Percentiles rank a stretch among this genome's conserved stretches.
These are phyloP conservation scores for Asbolus verrucosus DNA, from an alignment of 1,140 invertebrate species.

Conservation along the genomic window DNA sequence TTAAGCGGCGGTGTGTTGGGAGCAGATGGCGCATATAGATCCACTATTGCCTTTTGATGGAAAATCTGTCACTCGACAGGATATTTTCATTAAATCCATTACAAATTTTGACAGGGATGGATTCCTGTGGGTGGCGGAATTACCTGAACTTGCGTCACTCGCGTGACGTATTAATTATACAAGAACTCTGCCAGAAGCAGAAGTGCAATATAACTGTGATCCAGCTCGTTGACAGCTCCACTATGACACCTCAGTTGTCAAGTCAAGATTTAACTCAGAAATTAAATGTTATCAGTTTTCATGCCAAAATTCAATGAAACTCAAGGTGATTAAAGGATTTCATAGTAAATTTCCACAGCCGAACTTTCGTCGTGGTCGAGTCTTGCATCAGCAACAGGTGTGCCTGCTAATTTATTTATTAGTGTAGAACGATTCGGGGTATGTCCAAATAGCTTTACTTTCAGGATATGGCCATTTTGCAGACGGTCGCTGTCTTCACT, in stretches of 20 bases:
- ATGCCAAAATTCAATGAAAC: neutral
- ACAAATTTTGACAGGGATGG: too few species aligned
- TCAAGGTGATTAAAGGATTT: slow-evolving; percentile 17
- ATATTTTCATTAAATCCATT: too few species aligned
- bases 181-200: too few species aligned
- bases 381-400: slow-evolving; percentile 34
- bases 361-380: slow-evolving; percentile 2
- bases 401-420: slow-evolving; percentile 30
- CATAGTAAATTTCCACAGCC: slow-evolving; percentile 16
- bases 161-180: too few species aligned
- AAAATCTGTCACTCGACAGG: too few species aligned
- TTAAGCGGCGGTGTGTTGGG: too few species aligned
- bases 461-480: neutral
- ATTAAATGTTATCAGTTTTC: neutral
- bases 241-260: neutral
- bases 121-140: too few species aligned
- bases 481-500: slow-evolving; percentile 5
- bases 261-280: neutral
- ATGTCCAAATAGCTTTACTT: too few species aligned
- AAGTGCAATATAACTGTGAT: too few species aligned
- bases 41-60: too few species aligned
- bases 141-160: too few species aligned
- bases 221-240: neutral
- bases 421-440: neutral
- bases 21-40: too few species aligned